A percentile compares a stretch with the other conserved stretches of the same genome.
phyloP scores from a whole-genome alignment of 2,797 vertebrate species.

The Spinibarbus caldwelli region DNA sequence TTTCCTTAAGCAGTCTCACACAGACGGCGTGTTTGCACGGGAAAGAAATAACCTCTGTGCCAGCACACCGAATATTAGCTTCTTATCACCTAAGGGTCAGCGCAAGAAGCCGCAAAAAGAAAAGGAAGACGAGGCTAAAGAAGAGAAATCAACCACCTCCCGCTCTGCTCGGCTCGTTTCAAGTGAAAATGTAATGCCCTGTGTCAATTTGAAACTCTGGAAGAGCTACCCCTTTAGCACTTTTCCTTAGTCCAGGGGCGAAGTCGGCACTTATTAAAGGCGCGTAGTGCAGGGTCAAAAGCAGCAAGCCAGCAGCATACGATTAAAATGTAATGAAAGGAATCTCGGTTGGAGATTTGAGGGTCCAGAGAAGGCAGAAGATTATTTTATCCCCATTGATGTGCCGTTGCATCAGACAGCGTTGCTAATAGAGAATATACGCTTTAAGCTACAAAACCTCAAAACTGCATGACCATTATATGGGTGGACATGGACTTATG shows the following conservation, averaged over 20 bases:
- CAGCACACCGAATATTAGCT: constrained; percentile 58
- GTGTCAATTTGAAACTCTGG: constrained; percentile 78
- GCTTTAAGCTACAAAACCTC: constrained; percentile 14
- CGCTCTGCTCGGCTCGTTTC: constrained; percentile 63
- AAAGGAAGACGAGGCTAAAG: constrained; percentile 49
- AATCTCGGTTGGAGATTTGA: constrained; percentile 75
- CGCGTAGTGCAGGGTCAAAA: constrained; percentile 77
- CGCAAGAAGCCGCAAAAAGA: constrained; percentile 59
- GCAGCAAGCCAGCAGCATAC: constrained; percentile 78
- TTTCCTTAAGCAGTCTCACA: constrained; percentile 63
- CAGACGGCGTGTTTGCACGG: constrained; percentile 64
- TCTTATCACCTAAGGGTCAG: constrained; percentile 64
- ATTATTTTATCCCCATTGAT: constrained; percentile 61
- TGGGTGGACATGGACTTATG: neutral
- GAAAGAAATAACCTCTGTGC: constrained; percentile 68
- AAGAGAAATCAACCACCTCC: constrained; percentile 59
- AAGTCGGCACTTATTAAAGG: constrained; percentile 81
- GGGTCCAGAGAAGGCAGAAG: constrained; percentile 67
- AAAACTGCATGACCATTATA: constrained; percentile 4
- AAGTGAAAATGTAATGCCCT: constrained; percentile 71
- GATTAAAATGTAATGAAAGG: constrained; percentile 82
- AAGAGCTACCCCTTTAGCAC: constrained; percentile 70
- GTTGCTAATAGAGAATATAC: constrained; percentile 41
- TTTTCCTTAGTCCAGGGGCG: constrained; percentile 76
- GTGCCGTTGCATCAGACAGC: constrained; percentile 46